Conservation (phyloP, 2,888 invertebrate genomes). For the Diplolepis rosae region DNA sequence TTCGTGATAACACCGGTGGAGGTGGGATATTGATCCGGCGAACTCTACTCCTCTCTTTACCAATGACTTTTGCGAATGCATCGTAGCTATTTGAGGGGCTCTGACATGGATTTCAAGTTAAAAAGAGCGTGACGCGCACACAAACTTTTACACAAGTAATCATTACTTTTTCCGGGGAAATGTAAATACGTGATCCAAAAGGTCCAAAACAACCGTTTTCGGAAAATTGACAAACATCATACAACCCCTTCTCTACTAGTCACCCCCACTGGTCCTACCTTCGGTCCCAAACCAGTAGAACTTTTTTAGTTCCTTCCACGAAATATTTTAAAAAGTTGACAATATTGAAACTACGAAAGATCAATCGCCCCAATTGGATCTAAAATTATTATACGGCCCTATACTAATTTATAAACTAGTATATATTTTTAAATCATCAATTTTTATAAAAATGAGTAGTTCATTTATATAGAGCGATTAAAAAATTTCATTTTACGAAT, state of each 20-base stretch:
- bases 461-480: too few species aligned
- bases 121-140: neutral
- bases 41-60: neutral
- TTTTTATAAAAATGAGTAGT: too few species aligned
- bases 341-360: neutral
- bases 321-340: neutral
- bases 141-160: neutral
- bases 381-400: too few species aligned
- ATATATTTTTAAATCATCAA: too few species aligned
- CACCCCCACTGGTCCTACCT: neutral
- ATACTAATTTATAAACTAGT: too few species aligned
- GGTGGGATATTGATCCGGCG: constrained; percentile 60
- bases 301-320: too few species aligned
- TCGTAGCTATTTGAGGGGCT: neutral
- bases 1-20: constrained; percentile 45
- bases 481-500: too few species aligned
- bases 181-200: neutral
- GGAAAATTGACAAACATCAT: neutral
- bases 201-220: neutral
- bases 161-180: neutral
- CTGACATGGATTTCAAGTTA: neutral
- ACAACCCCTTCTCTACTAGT: neutral
- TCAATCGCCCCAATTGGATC: neutral
- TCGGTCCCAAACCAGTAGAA: neutral
- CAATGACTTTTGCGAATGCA: neutral